phyloP scores from a whole-genome alignment of 2,888 invertebrate genomes.

The Itoplectis maculator region DNA sequence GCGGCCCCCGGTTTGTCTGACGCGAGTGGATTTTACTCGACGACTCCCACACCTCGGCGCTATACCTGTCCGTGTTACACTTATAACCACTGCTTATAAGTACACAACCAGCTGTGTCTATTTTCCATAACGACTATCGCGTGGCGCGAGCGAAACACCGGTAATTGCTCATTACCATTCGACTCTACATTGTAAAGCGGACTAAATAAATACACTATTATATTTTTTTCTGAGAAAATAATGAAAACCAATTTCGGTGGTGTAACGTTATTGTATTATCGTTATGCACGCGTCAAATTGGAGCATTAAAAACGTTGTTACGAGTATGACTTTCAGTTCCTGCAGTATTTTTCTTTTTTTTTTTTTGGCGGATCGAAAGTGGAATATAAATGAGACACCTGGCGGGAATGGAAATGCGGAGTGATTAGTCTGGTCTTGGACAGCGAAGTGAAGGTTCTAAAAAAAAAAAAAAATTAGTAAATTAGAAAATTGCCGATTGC shows the following conservation, averaged over 20 bases:
- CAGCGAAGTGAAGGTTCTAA: too few relatives aligned
- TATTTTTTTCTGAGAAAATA: neutral
- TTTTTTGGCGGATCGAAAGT: too few relatives aligned
- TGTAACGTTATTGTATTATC: neutral
- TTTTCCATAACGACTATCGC: too few relatives aligned
- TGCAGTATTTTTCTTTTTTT: neutral
- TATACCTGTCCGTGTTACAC: slow-evolving; percentile 9
- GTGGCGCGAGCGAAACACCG: neutral
- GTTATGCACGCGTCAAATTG: neutral
- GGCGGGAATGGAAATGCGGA: too few relatives aligned
- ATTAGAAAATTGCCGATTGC: too few relatives aligned
- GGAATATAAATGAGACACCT: too few relatives aligned
- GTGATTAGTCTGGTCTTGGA: too few relatives aligned
- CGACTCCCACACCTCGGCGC: slow-evolving; percentile 49
- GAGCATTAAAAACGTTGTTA: neutral
- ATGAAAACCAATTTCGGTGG: neutral
- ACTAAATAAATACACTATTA: slow-evolving; percentile 4
- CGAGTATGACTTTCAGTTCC: too few relatives aligned
- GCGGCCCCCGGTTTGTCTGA: slow-evolving; percentile 39
- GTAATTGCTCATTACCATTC: slow-evolving; percentile 22
- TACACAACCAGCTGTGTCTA: too few relatives aligned
- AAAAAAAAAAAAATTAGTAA: too few relatives aligned
- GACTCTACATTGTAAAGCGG: neutral
- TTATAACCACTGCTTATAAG: neutral
- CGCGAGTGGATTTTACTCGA: slow-evolving; percentile 30